Percentiles rank a stretch among this genome's conserved stretches.
phyloP scores from a whole-genome alignment of 2,797 vertebrate genomes.

The Sebastes nivosus region DNA sequence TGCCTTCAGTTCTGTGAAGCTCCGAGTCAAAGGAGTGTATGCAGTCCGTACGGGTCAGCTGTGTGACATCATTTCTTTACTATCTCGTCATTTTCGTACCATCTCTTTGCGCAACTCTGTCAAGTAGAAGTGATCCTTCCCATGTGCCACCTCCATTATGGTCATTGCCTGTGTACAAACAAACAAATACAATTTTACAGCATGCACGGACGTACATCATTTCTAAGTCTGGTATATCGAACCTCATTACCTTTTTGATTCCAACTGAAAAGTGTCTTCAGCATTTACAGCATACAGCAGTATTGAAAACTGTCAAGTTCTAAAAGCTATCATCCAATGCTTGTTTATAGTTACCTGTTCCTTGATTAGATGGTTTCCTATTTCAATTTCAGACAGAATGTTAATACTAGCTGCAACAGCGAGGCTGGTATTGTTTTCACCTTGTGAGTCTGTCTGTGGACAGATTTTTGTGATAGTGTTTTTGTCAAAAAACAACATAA shows the following conservation, averaged over 20 bases:
- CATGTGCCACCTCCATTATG: slow-evolving; percentile 96
- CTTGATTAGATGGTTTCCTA: background rate
- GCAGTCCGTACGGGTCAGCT: slow-evolving; percentile 9
- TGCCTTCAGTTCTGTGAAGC: slow-evolving; percentile 25
- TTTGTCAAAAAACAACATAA: rapidly evolving
- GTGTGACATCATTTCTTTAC: background rate
- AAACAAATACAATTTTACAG: background rate
- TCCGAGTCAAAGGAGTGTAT: background rate
- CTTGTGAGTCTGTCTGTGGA: too few relatives aligned
- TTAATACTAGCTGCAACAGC: too few relatives aligned
- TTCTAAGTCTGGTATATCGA: background rate
- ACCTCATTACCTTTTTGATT: background rate
- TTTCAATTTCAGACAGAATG: background rate
- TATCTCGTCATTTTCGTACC: slow-evolving; percentile 73
- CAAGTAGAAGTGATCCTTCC: slow-evolving; percentile 92
- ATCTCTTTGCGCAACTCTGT: slow-evolving; percentile 89
- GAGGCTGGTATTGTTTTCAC: too few relatives aligned
- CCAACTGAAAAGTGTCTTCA: background rate
- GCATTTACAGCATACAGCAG: background rate
- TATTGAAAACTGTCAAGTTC: background rate
- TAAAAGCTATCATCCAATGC: background rate
- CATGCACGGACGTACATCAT: background rate
- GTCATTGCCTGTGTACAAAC: slow-evolving; percentile 84
- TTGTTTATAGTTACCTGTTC: background rate
- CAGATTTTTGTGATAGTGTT: too few relatives aligned